Evolutionary conservation across 1,140 invertebrate genomes (phyloP).

Genomic region (Trichonephila clavipes): DNA sequence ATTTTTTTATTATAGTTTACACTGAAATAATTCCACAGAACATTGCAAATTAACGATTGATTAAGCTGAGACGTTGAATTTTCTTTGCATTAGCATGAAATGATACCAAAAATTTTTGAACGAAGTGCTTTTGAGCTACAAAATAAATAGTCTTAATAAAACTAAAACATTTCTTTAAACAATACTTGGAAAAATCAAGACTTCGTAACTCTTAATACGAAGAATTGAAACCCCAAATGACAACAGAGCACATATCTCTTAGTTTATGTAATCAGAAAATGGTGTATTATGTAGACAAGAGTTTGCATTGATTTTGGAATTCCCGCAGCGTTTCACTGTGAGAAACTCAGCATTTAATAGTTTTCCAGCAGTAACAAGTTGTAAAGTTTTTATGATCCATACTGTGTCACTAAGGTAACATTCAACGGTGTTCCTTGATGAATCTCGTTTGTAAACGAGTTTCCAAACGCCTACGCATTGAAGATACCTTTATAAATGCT

Average conservation of each 20-base stretch:
- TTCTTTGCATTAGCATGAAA: too few relatives aligned
- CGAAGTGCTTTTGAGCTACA: too few relatives aligned
- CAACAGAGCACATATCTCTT: background rate
- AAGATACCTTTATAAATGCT: background rate
- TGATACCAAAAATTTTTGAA: too few relatives aligned
- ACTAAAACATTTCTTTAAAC: too few relatives aligned
- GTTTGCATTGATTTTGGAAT: background rate
- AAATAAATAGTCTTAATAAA: too few relatives aligned
- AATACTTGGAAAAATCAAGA: too few relatives aligned
- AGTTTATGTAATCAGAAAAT: background rate
- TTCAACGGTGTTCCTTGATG: background rate
- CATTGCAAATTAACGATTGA: too few relatives aligned
- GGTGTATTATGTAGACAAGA: background rate
- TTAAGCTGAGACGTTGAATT: too few relatives aligned
- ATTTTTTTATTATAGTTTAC: too few relatives aligned
- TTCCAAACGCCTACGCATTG: background rate
- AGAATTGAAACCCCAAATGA: background rate
- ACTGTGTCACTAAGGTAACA: background rate
- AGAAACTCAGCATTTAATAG: background rate
- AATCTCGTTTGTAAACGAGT: background rate
- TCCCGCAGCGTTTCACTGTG: background rate
- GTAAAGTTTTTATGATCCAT: background rate
- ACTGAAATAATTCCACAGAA: too few relatives aligned
- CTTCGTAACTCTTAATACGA: too few relatives aligned
- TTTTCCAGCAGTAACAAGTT: background rate